Conservation (phyloP, 2,888 invertebrate genomes). For the Eurytoma californica region DNA sequence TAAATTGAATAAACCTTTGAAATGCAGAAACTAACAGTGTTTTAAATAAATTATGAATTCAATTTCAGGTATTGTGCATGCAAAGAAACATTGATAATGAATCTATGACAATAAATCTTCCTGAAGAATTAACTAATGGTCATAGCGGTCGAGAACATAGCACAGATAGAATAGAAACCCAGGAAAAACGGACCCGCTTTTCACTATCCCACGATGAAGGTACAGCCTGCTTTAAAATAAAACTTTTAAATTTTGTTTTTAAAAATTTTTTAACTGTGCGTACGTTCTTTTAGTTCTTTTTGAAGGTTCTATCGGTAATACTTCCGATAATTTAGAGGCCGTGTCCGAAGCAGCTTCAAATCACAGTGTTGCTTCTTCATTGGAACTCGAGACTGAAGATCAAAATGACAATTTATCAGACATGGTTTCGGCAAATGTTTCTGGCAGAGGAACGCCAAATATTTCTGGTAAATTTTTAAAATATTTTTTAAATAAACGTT, state of each 20-base stretch:
- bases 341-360: slow-evolving; percentile 97
- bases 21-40: background rate
- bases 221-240: slow-evolving; percentile 45
- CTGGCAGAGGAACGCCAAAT: slow-evolving; percentile 93
- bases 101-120: slow-evolving; percentile 66
- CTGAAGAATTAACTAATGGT: slow-evolving; percentile 68
- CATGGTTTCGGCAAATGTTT: slow-evolving; percentile 97
- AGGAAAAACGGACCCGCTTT: slow-evolving; percentile 78
- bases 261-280: background rate
- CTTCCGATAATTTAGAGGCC: slow-evolving; percentile 95
- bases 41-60: background rate
- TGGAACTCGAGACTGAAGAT: slow-evolving; percentile 91
- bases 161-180: slow-evolving; percentile 73
- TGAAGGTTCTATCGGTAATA: slow-evolving; percentile 89
- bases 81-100: slow-evolving; percentile 65
- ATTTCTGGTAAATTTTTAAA: slow-evolving; percentile 82
- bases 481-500: background rate
- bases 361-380: slow-evolving; percentile 93
- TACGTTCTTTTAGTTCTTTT: slow-evolving; percentile 66
- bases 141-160: slow-evolving; percentile 67
- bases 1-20: slow-evolving; percentile 1
- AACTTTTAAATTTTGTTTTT: background rate
- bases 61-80: slow-evolving; percentile 69
- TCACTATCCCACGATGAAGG: slow-evolving; percentile 91
- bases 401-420: slow-evolving; percentile 97